These are phyloP conservation scores for Pardosa pseudoannulata DNA, from an alignment of 2,888 invertebrate species.

Conservation along the genomic window DNA sequence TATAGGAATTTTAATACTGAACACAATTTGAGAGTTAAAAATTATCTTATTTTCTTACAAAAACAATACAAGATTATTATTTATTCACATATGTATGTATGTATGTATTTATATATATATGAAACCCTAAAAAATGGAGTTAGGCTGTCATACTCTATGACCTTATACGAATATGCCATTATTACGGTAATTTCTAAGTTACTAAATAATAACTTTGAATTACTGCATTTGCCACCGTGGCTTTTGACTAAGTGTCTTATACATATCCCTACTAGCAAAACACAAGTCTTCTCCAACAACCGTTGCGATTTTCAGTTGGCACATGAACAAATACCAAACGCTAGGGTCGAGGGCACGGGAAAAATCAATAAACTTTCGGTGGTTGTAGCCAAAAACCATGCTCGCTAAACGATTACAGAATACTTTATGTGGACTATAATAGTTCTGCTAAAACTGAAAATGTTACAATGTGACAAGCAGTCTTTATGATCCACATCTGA, in stretches of 20 bases:
- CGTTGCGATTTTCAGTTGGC: constrained; percentile 11
- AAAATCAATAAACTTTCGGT: constrained; percentile 13
- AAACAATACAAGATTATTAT: too few relatives aligned
- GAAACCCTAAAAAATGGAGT: too few relatives aligned
- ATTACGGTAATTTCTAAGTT: too few relatives aligned
- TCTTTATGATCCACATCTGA: too few relatives aligned
- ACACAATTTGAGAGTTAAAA: too few relatives aligned
- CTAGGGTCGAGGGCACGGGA: constrained; percentile 7
- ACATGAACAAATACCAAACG: constrained; percentile 8
- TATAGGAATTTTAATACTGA: too few relatives aligned
- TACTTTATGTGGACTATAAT: neutral
- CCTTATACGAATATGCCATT: too few relatives aligned
- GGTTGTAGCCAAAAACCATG: constrained; percentile 7
- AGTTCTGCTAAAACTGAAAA: neutral
- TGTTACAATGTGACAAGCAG: neutral
- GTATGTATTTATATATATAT: too few relatives aligned
- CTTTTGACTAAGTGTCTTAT: neutral
- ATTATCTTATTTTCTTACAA: too few relatives aligned
- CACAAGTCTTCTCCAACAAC: neutral
- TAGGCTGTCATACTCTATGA: too few relatives aligned
- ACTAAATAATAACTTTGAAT: neutral
- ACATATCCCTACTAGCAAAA: neutral
- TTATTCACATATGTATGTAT: too few relatives aligned
- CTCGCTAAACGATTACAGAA: neutral
- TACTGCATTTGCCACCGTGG: neutral